Conservation (phyloP, 1,140 invertebrate genomes). For the Ostrea denselamellosa region DNA sequence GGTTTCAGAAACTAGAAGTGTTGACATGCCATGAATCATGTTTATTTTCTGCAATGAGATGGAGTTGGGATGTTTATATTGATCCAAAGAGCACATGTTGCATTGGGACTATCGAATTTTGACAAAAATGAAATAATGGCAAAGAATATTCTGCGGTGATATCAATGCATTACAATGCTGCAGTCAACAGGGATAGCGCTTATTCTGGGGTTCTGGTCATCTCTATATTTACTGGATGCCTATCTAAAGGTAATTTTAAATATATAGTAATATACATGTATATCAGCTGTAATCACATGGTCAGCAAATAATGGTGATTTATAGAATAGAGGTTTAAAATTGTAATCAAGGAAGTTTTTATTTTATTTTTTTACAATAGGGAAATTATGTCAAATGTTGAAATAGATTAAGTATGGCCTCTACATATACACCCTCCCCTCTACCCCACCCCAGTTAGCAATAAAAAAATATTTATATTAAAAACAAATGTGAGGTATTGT, state of each 20-base stretch:
- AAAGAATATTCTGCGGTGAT: constrained; percentile 13
- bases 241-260: constrained; percentile 74
- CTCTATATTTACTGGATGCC: constrained; percentile 75
- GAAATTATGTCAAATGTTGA: too few relatives aligned
- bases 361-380: too few relatives aligned
- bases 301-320: too few relatives aligned
- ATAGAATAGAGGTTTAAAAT: too few relatives aligned
- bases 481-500: too few relatives aligned
- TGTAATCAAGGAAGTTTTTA: too few relatives aligned
- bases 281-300: not conserved
- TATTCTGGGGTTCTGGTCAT: constrained; percentile 76
- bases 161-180: constrained; percentile 59
- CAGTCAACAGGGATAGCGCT: constrained; percentile 75
- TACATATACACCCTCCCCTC: too few relatives aligned
- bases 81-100: constrained; percentile 51
- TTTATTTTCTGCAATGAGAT: constrained; percentile 58
- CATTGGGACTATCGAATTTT: constrained; percentile 36
- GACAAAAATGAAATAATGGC: constrained; percentile 11
- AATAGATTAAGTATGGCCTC: too few relatives aligned
- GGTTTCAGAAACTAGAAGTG: not conserved
- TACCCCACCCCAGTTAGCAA: too few relatives aligned
- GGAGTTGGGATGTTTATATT: constrained; percentile 41
- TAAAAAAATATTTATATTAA: too few relatives aligned
- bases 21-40: constrained; percentile 55
- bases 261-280: not conserved